Percentiles rank a stretch among this genome's conserved stretches.
Evolutionary conservation across 2,797 vertebrate species (phyloP).

Genomic region (Mustela erminea): DNA sequence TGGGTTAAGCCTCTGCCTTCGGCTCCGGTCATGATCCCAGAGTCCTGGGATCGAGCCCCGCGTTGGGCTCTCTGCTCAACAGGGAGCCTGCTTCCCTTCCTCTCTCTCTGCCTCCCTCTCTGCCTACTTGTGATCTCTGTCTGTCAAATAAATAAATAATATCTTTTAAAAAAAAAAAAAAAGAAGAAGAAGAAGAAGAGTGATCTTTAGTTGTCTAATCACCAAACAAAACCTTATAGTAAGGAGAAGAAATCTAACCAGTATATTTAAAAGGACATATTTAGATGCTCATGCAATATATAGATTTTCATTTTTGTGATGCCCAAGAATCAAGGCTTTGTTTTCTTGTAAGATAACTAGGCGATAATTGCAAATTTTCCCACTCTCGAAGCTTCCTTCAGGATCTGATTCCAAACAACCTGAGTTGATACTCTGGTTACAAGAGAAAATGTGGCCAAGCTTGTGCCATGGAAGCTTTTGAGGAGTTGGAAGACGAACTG

Average conservation of each 20-base stretch:
- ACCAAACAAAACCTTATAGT: neutral
- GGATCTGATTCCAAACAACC: neutral
- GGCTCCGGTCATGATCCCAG: too few species aligned
- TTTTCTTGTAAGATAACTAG: neutral
- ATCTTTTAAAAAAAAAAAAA: too few species aligned
- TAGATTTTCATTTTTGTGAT: neutral
- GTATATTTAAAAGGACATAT: neutral
- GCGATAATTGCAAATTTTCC: neutral
- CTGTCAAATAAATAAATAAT: too few species aligned
- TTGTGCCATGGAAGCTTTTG: too few species aligned
- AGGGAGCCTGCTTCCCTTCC: too few species aligned
- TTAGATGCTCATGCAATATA: neutral
- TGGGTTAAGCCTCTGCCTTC: too few species aligned
- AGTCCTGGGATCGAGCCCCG: too few species aligned
- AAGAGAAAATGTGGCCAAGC: neutral
- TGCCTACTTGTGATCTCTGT: too few species aligned
- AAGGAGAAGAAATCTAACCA: neutral
- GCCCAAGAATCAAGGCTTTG: neutral
- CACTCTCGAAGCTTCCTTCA: neutral
- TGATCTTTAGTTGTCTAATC: neutral
- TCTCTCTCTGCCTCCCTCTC: too few species aligned
- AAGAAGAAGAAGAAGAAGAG: neutral
- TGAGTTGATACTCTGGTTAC: neutral
- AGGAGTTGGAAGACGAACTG: neutral
- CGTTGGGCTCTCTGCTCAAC: too few species aligned